Base-by-base conservation (phyloP, 2,113 vertebrate species). In the Myotis brandtii region DNA sequence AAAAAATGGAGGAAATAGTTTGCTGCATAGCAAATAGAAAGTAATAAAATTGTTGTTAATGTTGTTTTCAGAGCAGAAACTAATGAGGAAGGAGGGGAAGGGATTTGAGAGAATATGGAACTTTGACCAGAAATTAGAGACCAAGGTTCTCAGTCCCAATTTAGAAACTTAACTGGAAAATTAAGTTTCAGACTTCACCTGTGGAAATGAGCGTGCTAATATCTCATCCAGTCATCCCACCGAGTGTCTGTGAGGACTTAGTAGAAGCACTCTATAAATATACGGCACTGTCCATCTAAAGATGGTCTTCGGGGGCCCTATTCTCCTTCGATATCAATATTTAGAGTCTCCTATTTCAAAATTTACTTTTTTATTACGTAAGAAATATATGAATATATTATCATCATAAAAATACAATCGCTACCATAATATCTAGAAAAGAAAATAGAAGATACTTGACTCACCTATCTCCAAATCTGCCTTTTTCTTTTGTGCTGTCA, bases 251-350 rank as follows among this genome's bases (percentile, higher is more conserved):
- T 80, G 27, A 90, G 37, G 10, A 46, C 50, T 73, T 86, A 87
- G 32, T 13, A 48, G 85, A 90, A 75, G 5, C 6, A 77, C 10
- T 95, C 14, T 8, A 5, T 52, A 85, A 77, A 83, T 81, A 32
- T 32, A 37, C 43, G n/a, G 10, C 0, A 7, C 20, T 91, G 17
- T 91, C 94, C 52, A 90, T 90, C 40, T 43, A 72, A 90, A n/a
- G 52, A 21, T 85, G 14, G 16, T 52, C 37, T 86, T 85, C 43
- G 32, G 59, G 32, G 52, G 20, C 18, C 21, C 32, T 84, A 8
- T 62, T 93, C 70, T 96, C 56, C 70, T 94, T 95, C 84, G 43
- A 88, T 67, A 73, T 73, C 25, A 90, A 73, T 95, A 90, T 92
- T 93, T 85, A 89, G 17, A 10, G 34, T 92, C 73, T 34, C 32